Evolutionary conservation across 2,797 vertebrate genomes (phyloP).

Genomic region (Geotrypetes seraphini): DNA sequence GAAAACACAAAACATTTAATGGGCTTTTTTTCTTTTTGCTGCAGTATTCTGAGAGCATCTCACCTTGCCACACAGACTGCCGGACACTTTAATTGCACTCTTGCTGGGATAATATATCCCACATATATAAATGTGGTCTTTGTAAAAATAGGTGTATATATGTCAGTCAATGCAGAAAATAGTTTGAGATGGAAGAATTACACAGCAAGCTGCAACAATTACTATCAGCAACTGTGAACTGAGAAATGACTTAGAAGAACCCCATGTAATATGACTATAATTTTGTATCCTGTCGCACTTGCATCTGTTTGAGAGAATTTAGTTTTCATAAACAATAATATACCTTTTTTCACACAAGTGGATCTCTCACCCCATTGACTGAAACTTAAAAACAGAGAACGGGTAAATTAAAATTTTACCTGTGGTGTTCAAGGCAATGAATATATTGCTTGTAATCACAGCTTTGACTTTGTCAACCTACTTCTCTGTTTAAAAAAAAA

Average conservation of each 20-base stretch:
- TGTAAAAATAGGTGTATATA: constrained; percentile 2
- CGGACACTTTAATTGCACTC: not conserved
- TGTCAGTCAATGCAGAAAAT: constrained; percentile 4
- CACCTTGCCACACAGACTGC: not conserved
- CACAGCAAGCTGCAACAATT: not conserved
- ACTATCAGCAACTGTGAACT: constrained; percentile 6
- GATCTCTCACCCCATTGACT: too few relatives aligned
- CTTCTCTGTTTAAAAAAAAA: too few relatives aligned
- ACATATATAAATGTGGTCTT: not conserved
- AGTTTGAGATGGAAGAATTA: constrained; percentile 5
- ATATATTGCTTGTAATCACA: too few relatives aligned
- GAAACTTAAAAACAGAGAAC: too few relatives aligned
- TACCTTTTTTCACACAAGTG: too few relatives aligned
- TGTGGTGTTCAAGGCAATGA: too few relatives aligned
- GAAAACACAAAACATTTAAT: not conserved
- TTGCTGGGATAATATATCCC: not conserved
- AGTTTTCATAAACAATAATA: too few relatives aligned
- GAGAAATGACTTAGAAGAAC: not conserved
- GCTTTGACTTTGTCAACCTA: too few relatives aligned
- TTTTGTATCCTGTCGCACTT: too few relatives aligned
- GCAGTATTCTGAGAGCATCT: not conserved
- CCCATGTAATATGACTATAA: not conserved
- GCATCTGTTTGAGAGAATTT: too few relatives aligned
- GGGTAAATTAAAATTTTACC: too few relatives aligned
- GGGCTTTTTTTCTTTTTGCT: not conserved